Evolutionary conservation across 2,113 vertebrate species (phyloP), one percentile per base, ranked within the genome.

Genomic region (Trematocara variabile): DNA sequence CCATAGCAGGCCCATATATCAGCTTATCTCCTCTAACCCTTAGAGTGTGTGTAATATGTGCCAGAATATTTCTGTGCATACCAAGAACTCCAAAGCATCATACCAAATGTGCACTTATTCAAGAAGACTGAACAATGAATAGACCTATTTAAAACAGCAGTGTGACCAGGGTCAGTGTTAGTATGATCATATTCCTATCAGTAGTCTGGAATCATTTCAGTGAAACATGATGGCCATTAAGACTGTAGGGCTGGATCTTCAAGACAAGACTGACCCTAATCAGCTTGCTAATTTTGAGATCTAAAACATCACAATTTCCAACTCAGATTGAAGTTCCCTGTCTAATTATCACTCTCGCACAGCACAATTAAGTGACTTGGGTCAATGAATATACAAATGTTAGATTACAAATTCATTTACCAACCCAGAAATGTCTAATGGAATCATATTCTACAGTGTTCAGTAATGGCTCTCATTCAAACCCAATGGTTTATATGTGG

Each of bases 381-480:
- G 87, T 87, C 91, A 91, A 81, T 88, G 80, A 79, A 86, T 84
- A 28, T 81, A 86, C 70, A 81, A 81, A 90, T 77, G 60, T 83
- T 86, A 52, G 28, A 89, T 85, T 25, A 25, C 25, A 25, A 25
- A 93, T 86, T 91, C 60, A 90, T 89, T 92, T 63, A 82, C 80
- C 84, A 86, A 92, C 82, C 86, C 79, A 91, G 80, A 90, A 89
- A 92, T 88, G 86, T 92, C 89, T 80, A 30, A 41, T 86, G 86
- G 87, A 86, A 78, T 93, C 83, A 90, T 58, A 48, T 53, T 82
- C 53, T 39, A 52, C 25, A 81, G 28, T 60, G 48, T 30, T 58
- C 48, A 34, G 28, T 60, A 78, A 79, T 83, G 22, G 12, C 44
- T 87, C 75, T 86, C 63, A 83, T 82, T 89, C 58, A 86, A 88